Percentiles rank a stretch among this genome's conserved stretches.
These are phyloP conservation scores for Hirundo rustica DNA, from an alignment of 2,797 vertebrate species.

Conservation along the genomic window DNA sequence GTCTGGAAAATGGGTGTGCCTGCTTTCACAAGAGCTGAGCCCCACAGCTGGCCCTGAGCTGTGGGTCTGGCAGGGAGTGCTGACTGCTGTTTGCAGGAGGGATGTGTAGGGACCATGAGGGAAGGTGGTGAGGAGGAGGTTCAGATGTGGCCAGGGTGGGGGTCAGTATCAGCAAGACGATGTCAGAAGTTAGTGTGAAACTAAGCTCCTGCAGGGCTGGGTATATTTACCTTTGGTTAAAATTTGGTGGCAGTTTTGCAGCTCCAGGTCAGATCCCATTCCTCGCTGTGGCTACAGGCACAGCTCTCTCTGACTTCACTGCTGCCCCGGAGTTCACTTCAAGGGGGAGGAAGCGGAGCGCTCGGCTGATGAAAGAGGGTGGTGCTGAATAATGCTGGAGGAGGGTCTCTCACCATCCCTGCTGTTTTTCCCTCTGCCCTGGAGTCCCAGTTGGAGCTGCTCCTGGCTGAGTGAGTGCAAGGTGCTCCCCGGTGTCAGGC, in stretches of 20 bases:
- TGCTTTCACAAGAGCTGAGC: not conserved
- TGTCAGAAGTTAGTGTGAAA: not conserved
- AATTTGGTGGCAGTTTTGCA: not conserved
- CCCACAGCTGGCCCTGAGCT: not conserved
- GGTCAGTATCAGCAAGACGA: not conserved
- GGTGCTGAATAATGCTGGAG: not conserved
- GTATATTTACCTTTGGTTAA: not conserved
- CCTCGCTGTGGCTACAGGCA: not conserved
- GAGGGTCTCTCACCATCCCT: not conserved
- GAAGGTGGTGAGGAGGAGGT: not conserved
- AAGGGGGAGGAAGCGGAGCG: not conserved
- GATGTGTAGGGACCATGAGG: rapidly evolving
- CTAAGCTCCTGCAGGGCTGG: not conserved
- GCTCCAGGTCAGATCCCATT: not conserved
- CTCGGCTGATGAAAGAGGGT: not conserved
- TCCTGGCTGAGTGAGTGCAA: not conserved
- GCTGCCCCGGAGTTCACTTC: not conserved
- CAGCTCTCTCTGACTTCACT: not conserved
- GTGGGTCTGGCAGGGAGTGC: rapidly evolving
- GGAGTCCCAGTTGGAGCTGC: not conserved
- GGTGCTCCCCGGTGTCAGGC: slow-evolving; percentile 17
- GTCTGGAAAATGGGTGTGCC: not conserved
- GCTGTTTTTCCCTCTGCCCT: not conserved
- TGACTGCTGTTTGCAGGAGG: not conserved
- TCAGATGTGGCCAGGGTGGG: not conserved